Evolutionary conservation across 2,888 invertebrate genomes (phyloP), one percentile per base, ranked within the genome.

Genomic region (Ecdyonurus torrentis): DNA sequence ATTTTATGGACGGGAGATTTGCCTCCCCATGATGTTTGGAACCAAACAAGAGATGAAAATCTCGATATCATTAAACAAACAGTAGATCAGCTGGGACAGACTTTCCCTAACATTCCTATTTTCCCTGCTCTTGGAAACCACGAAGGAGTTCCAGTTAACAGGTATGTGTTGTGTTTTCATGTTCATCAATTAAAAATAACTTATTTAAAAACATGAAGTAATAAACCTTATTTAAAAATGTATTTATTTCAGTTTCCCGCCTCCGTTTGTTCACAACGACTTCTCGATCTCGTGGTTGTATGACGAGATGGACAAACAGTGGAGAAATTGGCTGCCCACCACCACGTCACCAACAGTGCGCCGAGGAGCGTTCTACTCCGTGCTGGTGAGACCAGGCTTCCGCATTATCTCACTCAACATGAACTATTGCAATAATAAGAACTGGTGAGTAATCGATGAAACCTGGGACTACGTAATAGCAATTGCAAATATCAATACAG

Each of bases 61-160:
- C 74, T 94, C 23, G 86, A 88, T 74, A 87, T 91, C 61, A 79
- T 93, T 22, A 87, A 86, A 69, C 90, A 91, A 71, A 91, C 91
- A 0, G 90, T 91, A 0, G 80, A 84, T 25, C 90, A 92, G 72
- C 87, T 92, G 86, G 83, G 84, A 0, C 85, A 86, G 65, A 87
- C 85, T 77, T 95, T 98, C 71, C 96, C 92, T 0, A 90, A 89
- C 0, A 87, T 91, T 23, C 94, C 93, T 1, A 91, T 97, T 67
- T 96, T 92, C 72, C 94, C 96, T 15, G 91, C 95, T 0, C 78
- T 98, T 2, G 98, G 98, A 2, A 98, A 98, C 75, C 98, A 98
- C 71, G 97, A 98, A 77, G 88, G 92, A 66, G 90, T 91, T 2
- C 97, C 97, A 7, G 94, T 94, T 0, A 95, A 97, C 72, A 91